Evolutionary conservation across 37 sponge, comb jelly and placozoan species (phyloP).

Genomic region (Mnemiopsis leidyi): DNA sequence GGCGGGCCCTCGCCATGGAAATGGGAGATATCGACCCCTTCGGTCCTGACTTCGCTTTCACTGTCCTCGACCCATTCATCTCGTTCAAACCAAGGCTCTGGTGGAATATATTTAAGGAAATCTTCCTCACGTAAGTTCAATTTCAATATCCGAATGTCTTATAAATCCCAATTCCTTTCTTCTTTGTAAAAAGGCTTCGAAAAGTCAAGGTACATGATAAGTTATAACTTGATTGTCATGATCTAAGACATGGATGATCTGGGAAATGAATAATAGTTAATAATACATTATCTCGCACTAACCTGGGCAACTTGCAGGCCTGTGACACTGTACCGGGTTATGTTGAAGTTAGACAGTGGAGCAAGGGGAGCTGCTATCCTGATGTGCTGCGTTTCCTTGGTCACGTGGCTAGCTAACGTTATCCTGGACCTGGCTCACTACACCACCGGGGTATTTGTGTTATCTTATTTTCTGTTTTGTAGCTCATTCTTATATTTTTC

Average conservation of each 20-base stretch:
- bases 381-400: background rate
- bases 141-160: too few species aligned
- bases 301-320: too few species aligned
- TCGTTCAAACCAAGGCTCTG: background rate
- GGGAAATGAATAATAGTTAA: too few species aligned
- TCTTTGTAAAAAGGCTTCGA: background rate
- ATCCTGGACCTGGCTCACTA: background rate
- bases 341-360: background rate
- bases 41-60: constrained; percentile 3
- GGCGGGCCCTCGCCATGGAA: constrained; percentile 3
- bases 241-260: too few species aligned
- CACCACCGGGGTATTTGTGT: background rate
- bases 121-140: background rate
- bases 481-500: background rate
- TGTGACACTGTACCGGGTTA: background rate
- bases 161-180: background rate
- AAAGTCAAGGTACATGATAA: background rate
- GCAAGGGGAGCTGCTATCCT: background rate
- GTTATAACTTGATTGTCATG: too few species aligned
- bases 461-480: background rate
- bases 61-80: background rate
- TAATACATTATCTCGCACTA: too few species aligned
- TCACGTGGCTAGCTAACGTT: background rate
- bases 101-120: background rate
- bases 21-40: background rate